Base-by-base conservation (phyloP, 2,888 invertebrate species). In the Dione vanillae region DNA sequence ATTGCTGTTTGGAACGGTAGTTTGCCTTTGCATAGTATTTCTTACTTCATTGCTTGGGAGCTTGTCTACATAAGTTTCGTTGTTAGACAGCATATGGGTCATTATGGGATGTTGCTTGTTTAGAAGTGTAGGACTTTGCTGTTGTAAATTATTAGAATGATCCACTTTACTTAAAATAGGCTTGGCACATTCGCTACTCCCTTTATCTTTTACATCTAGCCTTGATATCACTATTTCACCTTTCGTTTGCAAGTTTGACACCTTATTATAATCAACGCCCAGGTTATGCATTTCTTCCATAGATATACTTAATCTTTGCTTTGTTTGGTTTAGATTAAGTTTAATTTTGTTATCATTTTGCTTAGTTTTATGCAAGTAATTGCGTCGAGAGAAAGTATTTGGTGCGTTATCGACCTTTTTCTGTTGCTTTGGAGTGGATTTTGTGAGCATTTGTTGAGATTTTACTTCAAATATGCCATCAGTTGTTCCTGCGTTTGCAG, bases 361-460 rank as follows among this genome's bases (percentile, higher is more conserved):
- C 78, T 89, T 88, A 73, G 83, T 90, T 79, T 88, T 92, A 75
- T 91, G 90, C 83, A 90, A 84, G 74, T 92, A 93, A 75, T 85
- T 91, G 61, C 88, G 86, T 40, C 93, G 87, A 14, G 92, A 82
- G 77, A 92, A 93, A 2, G 93, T 93, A 67, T 91, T 88, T 2
- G 87, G 86, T 37, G 85, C 87, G 67, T 82, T 82, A 43, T 90
- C 90, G 10, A 79, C 79, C 77, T 86, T 89, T 78, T 86, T 90
- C 52, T 77, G 83, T 49, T 74, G 71, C 76, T 75, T 52, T 82
- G 80, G 49, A 78, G 66, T 77, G 59, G 80, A 74, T 80, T 77
- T 84, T 2, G 41, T 43, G 6, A 40, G 8, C 5, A 37, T 16
- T 49, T 37, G 64, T 16, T 19, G 64, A 9, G 16, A 43, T 70